These are phyloP conservation scores for Peromyscus eremicus DNA, from an alignment of 2,797 vertebrate species.

Conservation along the genomic window DNA sequence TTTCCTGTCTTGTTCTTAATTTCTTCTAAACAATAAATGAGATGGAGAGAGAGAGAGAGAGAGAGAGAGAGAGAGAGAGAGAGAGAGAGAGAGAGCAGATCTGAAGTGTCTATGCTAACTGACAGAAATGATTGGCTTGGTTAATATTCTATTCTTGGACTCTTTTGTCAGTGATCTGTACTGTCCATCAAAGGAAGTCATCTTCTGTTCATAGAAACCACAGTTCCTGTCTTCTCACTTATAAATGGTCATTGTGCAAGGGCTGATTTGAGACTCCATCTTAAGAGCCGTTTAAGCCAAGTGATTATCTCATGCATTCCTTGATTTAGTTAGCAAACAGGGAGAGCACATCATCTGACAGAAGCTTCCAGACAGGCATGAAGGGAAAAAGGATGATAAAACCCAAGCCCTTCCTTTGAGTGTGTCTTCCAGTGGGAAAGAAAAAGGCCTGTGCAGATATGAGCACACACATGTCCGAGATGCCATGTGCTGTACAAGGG, in stretches of 20 bases:
- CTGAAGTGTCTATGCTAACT: not conserved
- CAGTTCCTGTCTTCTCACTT: not conserved
- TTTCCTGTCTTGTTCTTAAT: not conserved
- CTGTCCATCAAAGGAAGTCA: not conserved
- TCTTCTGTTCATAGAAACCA: not conserved
- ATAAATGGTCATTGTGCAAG: not conserved
- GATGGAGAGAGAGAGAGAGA: not conserved
- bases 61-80: not conserved
- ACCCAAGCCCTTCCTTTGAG: not conserved
- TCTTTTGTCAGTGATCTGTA: not conserved
- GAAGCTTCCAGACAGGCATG: not conserved
- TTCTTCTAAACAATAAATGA: not conserved
- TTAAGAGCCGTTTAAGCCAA: conserved; percentile 27
- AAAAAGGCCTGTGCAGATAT: not conserved
- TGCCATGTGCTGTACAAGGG: rapidly evolving
- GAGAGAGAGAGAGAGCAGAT: not conserved
- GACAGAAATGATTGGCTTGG: not conserved
- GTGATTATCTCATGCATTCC: not conserved
- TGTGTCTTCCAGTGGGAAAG: not conserved
- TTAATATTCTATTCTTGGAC: not conserved
- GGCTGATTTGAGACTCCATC: not conserved
- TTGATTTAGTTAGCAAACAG: conserved; percentile 18
- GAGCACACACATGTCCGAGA: rapidly evolving
- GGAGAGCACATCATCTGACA: not conserved
- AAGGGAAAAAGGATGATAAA: not conserved